phyloP scores from a whole-genome alignment of 2,113 vertebrate genomes.

The Leptosomus discolor region DNA sequence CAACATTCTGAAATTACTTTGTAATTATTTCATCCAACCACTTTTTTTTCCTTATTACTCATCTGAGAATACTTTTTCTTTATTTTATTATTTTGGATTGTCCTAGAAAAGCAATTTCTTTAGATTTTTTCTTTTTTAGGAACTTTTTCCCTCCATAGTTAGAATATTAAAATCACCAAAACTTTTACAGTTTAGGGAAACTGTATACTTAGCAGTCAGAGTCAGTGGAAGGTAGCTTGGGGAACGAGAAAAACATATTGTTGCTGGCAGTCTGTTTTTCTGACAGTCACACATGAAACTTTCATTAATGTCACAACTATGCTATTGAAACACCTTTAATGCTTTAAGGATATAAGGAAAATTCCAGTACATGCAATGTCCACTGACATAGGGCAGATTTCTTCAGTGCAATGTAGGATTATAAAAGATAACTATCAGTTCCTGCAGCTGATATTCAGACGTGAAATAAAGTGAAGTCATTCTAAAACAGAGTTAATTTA shows the following conservation, averaged over 20 bases:
- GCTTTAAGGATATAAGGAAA: background rate
- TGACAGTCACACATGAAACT: background rate
- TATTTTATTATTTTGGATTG: background rate
- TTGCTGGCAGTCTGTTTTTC: background rate
- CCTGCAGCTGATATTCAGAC: background rate
- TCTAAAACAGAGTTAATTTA: background rate
- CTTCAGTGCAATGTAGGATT: background rate
- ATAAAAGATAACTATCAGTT: background rate
- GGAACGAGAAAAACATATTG: background rate
- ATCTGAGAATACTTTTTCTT: background rate
- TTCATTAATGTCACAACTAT: background rate
- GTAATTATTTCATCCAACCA: background rate
- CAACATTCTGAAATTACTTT: background rate
- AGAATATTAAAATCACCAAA: background rate
- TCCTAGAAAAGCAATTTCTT: background rate
- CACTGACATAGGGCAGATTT: background rate
- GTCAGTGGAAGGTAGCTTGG: background rate
- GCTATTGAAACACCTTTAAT: background rate
- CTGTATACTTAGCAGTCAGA: background rate
- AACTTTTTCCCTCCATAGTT: background rate
- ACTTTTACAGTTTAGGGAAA: background rate
- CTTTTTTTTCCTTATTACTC: background rate
- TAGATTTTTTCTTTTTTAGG: background rate
- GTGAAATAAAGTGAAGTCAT: background rate
- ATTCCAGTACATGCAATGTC: background rate